Evolutionary conservation across 2,113 vertebrate genomes (phyloP), one percentile per base, ranked within the genome.

Genomic region (Arizona elegans): DNA sequence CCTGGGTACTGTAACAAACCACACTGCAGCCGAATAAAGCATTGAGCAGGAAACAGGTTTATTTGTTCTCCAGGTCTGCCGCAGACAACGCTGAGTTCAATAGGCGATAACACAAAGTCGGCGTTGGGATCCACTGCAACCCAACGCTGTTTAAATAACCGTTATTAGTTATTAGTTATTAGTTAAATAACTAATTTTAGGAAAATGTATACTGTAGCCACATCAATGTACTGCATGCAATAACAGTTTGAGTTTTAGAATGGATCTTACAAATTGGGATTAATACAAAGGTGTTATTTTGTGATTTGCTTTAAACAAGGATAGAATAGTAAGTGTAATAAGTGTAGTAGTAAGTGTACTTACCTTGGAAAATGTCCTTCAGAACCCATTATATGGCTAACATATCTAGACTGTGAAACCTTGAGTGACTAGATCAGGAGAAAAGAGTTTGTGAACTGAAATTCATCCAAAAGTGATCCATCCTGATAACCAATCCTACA

Each of bases 381-480:
- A 90, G 52, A 90, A 58, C 21, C 11, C 88, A 95, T 95, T 96
- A 96, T 81, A 81, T 38, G 33, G 33, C 33, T 38, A 81, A 81
- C 33, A 81, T 81, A 81, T 38, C 7, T 33, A 33, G 29, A 75
- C n/a, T 38, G n/a, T 75, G 70, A 38, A 75, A 75, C 62, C 62
- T 70, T 70, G 29, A 70, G 11, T n/a, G 62, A 38, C 13, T 33
- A 15, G 29, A 75, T 75, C 0, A 17, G n/a, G n/a, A 38, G 6
- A 15, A 75, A 75, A 95, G 95, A 97, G 95, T 95, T 95, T 96
- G 24, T 59, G n/a, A 93, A 89, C 3, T 93, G 91, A 94, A 70
- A 70, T 33, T 33, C 13, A 70, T 92, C 92, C 65, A 70, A n/a
- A 0, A 3, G 92, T 95, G 94, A 95, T 86, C 95, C 81, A 56